phyloP scores from a whole-genome alignment of 2,888 invertebrate species.

The Melanchra persicariae region DNA sequence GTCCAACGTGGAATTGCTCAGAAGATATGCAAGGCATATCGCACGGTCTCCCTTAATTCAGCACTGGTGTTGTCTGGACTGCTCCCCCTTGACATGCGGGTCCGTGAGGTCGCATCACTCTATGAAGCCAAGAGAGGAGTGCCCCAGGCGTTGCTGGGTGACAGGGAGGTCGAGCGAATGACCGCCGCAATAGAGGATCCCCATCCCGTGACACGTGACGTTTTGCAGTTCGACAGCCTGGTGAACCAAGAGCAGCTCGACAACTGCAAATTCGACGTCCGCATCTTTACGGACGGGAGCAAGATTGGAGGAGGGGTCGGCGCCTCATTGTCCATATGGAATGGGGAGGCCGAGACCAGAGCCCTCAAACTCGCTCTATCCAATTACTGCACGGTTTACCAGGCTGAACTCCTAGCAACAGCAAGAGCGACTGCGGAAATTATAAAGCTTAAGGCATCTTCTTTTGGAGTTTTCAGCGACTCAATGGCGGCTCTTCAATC shows the following conservation, averaged over 20 bases:
- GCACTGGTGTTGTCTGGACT: constrained; percentile 6
- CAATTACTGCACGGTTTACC: neutral
- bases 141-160: neutral
- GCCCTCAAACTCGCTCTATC: neutral
- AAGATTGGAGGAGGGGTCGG: neutral
- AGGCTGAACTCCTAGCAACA: too few relatives aligned
- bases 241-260: neutral
- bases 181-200: neutral
- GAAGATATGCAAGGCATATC: constrained; percentile 42
- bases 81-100: neutral
- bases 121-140: constrained; percentile 9
- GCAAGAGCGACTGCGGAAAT: too few relatives aligned
- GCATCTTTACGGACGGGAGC: neutral
- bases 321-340: neutral
- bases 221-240: neutral
- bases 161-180: neutral
- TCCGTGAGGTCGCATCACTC: neutral
- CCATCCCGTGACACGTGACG: neutral
- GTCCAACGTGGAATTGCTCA: constrained; percentile 43
- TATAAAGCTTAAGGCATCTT: too few relatives aligned
- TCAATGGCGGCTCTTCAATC: too few relatives aligned
- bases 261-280: neutral
- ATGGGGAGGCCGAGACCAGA: neutral
- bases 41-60: constrained; percentile 41
- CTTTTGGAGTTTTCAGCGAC: too few relatives aligned